phyloP scores from a whole-genome alignment of 2,797 vertebrate genomes.

The Crocidura indochinensis region DNA sequence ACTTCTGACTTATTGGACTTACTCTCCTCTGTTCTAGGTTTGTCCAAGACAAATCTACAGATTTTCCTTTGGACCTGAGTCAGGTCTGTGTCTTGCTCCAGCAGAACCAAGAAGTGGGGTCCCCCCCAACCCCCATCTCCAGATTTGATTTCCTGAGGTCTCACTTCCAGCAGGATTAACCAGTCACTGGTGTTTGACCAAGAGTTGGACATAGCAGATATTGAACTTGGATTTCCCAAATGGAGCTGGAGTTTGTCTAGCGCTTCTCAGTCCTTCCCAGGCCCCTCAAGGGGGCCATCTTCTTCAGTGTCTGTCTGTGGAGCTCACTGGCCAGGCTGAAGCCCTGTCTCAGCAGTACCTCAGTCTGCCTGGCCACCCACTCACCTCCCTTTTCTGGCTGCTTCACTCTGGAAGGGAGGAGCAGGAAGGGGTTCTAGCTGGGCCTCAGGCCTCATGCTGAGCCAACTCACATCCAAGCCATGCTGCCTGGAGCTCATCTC shows the following conservation, averaged over 20 bases:
- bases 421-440: neutral
- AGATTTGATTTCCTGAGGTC: no score
- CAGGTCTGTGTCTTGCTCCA: neutral
- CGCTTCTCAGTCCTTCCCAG: no score
- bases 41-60: neutral
- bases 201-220: conserved; percentile 12
- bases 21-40: neutral
- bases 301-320: neutral
- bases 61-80: no score
- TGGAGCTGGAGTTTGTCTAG: neutral
- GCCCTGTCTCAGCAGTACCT: neutral
- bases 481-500: neutral
- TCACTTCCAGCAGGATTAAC: neutral
- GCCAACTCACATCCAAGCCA: neutral
- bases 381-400: neutral
- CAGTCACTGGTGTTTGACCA: neutral
- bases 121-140: neutral
- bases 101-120: neutral
- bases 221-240: neutral
- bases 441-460: neutral
- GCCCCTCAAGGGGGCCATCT: neutral
- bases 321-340: neutral
- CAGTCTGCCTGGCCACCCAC: no score
- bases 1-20: neutral
- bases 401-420: neutral